A percentile compares a stretch with the other conserved stretches of the same genome.
phyloP scores from a whole-genome alignment of 1,140 invertebrate species.

The Drosophila virilis region DNA sequence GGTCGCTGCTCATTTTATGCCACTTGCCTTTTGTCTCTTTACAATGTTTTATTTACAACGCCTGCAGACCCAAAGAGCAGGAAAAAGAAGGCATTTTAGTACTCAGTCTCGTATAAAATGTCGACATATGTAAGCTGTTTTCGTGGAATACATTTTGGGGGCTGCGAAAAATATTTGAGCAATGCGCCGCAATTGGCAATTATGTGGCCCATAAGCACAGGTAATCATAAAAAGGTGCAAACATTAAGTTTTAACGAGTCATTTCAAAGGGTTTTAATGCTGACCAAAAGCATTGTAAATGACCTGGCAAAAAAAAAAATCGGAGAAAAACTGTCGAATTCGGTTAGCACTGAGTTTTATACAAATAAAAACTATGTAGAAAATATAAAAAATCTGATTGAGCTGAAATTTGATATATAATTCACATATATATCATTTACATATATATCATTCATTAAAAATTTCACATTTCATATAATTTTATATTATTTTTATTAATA shows the following conservation, averaged over 20 bases:
- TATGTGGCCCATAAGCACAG: conserved; percentile 6
- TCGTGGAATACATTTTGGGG: background rate
- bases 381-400: too few species aligned
- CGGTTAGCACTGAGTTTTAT: background rate
- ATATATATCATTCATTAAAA: too few species aligned
- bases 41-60: conserved; percentile 51
- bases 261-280: conserved; percentile 4
- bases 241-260: conserved; percentile 34
- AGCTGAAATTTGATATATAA: too few species aligned
- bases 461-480: too few species aligned
- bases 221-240: conserved; percentile 33
- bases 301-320: too few species aligned
- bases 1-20: conserved; percentile 35
- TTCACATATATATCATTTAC: too few species aligned
- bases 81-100: conserved; percentile 1
- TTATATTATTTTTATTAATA: too few species aligned
- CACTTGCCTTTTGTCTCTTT: conserved; percentile 37
- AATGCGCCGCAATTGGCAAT: conserved; percentile 29
- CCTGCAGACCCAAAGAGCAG: background rate
- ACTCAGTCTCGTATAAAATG: conserved; percentile 23
- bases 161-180: conserved; percentile 13
- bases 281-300: too few species aligned
- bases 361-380: too few species aligned
- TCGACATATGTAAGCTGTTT: conserved; percentile 30
- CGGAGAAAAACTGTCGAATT: background rate